Evolutionary conservation across 1,140 invertebrate species (phyloP), one percentile per base, ranked within the genome.

Genomic region (Tetranychus urticae): DNA sequence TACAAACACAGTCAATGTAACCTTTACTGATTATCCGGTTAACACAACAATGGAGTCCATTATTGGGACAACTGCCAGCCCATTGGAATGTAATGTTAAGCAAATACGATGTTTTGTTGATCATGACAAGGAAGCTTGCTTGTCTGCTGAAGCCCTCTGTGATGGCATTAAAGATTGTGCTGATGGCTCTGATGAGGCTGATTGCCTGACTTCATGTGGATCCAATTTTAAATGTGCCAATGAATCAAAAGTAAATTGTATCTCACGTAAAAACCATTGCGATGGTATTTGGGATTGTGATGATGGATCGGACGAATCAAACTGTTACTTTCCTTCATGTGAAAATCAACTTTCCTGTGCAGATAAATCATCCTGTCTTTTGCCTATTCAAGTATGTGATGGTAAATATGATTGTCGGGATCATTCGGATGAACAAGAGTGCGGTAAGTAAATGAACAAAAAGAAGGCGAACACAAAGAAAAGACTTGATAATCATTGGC

Each of bases 211-310:
- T 14, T 39, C 35, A 8, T 65, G 64, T 37, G 55, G 57, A 12
- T 55, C 42, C 2, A 65, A 65, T 55, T 65, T 65, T 56, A 59
- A 13, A 14, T 65, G 64, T 48, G 50, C 36, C 33, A 65, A 65
- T 57, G 36, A 55, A 8, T 52, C 48, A 23, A n/a, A 14, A 8
- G 61, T 58, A 14, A 52, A 36, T 3, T 89, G 86, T 72, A 80
- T 88, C 56, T 84, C 84, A 0, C 76, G 80, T 2, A 82, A 82
- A 0, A 74, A 77, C 42, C 36, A 42, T 3, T 88, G 86, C 70
- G 84, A 89, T 70, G 85, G 85, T 1, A 76, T 76, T 6, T 72
- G 72, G 42, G 83, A 88, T 67, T 88, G 86, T 70, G 80, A 81
- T 0, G 77, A 79, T 48, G 83, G 82, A 13, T 84, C 86, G 67